phyloP scores from a whole-genome alignment of 2,888 invertebrate genomes.

The Hoplodrina blanda region DNA sequence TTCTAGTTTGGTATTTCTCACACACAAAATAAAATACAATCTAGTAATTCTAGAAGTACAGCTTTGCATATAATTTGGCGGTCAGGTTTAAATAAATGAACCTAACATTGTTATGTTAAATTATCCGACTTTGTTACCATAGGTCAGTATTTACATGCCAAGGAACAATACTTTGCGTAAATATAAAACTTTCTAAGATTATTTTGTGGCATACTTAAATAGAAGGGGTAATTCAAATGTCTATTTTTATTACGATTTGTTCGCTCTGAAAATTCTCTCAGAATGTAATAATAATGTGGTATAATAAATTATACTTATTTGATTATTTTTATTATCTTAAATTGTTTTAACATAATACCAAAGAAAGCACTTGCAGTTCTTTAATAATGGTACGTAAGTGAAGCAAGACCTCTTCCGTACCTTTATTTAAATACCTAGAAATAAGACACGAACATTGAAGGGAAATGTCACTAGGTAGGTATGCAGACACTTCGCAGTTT shows the following conservation, averaged over 20 bases:
- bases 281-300: not conserved
- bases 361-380: not conserved
- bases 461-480: slow-evolving; percentile 29
- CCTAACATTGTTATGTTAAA: not conserved
- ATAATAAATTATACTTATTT: not conserved
- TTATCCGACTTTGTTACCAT: no score
- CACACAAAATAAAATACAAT: not conserved
- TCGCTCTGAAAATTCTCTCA: not conserved
- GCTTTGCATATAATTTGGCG: not conserved
- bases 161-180: not conserved
- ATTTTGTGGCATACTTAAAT: no score
- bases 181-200: not conserved
- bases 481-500: slow-evolving; percentile 23
- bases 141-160: not conserved
- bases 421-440: not conserved
- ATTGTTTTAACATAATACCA: not conserved
- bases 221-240: not conserved
- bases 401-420: not conserved
- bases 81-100: not conserved
- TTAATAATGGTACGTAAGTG: not conserved
- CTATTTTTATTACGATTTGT: not conserved
- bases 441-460: slow-evolving; percentile 15
- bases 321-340: not conserved
- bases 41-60: not conserved
- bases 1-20: not conserved